phyloP scores from a whole-genome alignment of 2,113 vertebrate genomes.

The Microcebus murinus region DNA sequence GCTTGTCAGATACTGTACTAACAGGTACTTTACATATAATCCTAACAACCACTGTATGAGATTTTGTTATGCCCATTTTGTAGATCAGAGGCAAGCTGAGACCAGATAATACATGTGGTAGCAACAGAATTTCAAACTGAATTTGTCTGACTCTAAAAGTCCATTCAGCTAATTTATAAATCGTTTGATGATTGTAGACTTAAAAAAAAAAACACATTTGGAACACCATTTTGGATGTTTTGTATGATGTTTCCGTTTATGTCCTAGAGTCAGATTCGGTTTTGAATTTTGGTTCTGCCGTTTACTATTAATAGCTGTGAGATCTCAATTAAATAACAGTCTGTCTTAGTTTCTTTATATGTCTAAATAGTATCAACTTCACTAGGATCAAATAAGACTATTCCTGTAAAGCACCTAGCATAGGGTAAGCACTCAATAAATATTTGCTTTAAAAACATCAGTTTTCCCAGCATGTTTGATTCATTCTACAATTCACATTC shows the following conservation, averaged over 20 bases:
- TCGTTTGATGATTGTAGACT: background rate
- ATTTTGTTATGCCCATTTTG: background rate
- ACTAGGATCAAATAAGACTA: background rate
- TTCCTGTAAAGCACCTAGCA: background rate
- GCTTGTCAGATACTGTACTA: background rate
- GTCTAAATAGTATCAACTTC: background rate
- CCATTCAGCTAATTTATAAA: background rate
- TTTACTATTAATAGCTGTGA: background rate
- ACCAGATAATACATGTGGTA: background rate
- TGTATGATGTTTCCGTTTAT: background rate
- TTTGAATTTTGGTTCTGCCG: constrained; percentile 1
- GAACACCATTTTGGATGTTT: background rate
- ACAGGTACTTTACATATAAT: background rate
- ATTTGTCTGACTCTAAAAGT: constrained; percentile 16
- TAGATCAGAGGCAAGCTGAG: background rate
- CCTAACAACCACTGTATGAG: background rate
- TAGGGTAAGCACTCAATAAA: background rate
- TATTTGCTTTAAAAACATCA: background rate
- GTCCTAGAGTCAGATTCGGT: background rate
- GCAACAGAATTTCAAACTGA: background rate
- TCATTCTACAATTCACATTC: background rate
- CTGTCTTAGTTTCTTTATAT: background rate
- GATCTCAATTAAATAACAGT: background rate
- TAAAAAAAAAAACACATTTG: background rate
- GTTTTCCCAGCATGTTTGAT: background rate